phyloP scores from a whole-genome alignment of 2,797 vertebrate species.

The Syndactyla subalaris region DNA sequence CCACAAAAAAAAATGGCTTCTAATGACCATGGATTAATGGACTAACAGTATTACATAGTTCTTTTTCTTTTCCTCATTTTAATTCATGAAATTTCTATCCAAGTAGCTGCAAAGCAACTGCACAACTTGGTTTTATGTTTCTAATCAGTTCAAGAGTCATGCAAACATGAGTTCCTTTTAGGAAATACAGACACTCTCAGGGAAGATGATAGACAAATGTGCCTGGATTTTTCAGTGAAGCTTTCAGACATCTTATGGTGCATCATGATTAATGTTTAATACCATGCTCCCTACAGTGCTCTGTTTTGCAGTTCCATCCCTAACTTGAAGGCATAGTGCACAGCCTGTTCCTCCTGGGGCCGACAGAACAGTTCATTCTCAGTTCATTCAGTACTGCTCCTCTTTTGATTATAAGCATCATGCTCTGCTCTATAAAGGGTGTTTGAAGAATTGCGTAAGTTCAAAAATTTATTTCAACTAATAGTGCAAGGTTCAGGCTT shows the following conservation, averaged over 20 bases:
- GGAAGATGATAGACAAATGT: neutral
- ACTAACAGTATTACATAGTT: neutral
- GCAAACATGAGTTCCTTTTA: neutral
- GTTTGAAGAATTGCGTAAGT: neutral
- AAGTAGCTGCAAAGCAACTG: neutral
- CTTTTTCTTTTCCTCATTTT: neutral
- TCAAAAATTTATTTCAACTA: constrained; percentile 30
- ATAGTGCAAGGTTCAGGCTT: neutral
- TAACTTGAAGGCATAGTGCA: neutral
- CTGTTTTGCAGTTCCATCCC: neutral
- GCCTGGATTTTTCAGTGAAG: neutral
- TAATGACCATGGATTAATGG: neutral
- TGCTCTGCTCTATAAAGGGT: neutral
- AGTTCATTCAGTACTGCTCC: neutral
- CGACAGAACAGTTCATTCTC: neutral
- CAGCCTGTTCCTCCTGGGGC: neutral
- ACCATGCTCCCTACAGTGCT: neutral
- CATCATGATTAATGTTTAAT: constrained; percentile 15
- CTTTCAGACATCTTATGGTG: neutral
- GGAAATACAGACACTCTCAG: neutral
- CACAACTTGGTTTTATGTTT: neutral
- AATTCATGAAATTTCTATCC: neutral
- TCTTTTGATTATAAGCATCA: constrained; percentile 18
- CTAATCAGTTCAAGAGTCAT: neutral
- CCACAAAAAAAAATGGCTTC: neutral